Evolutionary conservation across 2,888 invertebrate genomes (phyloP), one percentile per base, ranked within the genome.

Genomic region (Zelleria hepariella): DNA sequence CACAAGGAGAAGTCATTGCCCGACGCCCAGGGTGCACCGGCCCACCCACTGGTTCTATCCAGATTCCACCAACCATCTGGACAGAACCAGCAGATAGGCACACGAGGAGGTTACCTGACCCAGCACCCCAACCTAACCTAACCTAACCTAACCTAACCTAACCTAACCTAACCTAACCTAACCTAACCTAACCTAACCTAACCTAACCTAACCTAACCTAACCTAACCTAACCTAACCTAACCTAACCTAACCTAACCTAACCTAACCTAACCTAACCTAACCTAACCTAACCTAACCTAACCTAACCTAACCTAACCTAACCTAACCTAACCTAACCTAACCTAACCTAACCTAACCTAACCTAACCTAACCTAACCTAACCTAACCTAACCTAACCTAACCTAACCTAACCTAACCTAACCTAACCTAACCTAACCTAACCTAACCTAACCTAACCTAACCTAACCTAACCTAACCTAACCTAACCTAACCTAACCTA

Each of bases 401-500:
- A 60, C 60, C 60, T 60, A 60, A 60, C 60, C 60, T 60, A 60
- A 60, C 60, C 60, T 58, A 60, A 60, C 58, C 60, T 60, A 60
- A 61, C 61, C 61, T 57, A 61, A 61, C 61, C 59, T 57, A 61
- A 61, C 60, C 59, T 32, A 56, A 59, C 59, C 59, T 61, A 61
- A 61, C 61, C 61, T 61, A 61, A 61, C 61, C 61, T 61, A 61
- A 61, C 61, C 61, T 61, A 61, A 61, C 60, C 65, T 65, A 64
- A 62, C 64, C 62, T 65, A 64, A 66, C 65, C 64, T 66, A 65
- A 65, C 66, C 64, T 65, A 65, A 65, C 65, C 64, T 65, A 67
- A 65, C 66, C 65, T 65, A 65, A 66, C 66, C 64, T 67, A 66
- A 65, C 66, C 64, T 66, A 67, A 65, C n/a, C n/a, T n/a, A n/a